Conservation (phyloP, 2,113 vertebrate genomes). For the Meleagris gallopavo region DNA sequence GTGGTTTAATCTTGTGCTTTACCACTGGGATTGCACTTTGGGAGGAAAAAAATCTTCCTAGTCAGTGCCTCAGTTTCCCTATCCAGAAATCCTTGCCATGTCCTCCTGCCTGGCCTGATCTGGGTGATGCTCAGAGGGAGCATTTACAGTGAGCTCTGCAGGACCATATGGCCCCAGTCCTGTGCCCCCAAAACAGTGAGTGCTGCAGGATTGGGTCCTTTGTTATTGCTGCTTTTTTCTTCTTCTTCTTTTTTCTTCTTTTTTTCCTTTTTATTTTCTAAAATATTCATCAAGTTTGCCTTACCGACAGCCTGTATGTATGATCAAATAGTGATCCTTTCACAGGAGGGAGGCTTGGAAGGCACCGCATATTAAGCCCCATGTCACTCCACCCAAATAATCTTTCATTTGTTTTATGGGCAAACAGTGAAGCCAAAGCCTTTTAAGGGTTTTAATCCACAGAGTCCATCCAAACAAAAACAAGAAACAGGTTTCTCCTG, state of each 20-base stretch:
- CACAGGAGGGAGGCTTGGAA: neutral
- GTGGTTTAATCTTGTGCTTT: neutral
- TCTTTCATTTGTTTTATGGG: neutral
- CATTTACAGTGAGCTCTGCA: neutral
- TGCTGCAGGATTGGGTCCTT: neutral
- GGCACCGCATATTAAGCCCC: rapidly evolving
- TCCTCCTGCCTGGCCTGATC: neutral
- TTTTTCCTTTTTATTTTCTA: neutral
- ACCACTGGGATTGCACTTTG: neutral
- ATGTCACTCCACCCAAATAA: neutral
- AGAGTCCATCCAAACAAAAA: neutral
- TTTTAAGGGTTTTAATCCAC: neutral
- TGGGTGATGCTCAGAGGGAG: rapidly evolving
- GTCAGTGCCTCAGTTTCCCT: neutral
- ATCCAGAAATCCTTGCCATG: neutral
- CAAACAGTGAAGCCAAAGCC: neutral
- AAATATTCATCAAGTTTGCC: neutral
- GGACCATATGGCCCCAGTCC: neutral
- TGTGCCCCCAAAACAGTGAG: neutral
- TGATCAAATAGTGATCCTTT: neutral
- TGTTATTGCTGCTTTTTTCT: neutral
- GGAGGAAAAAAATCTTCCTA: neutral
- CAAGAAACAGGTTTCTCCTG: neutral
- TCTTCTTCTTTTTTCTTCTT: neutral
- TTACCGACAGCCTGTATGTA: rapidly evolving